Base-by-base conservation (phyloP, 2,113 vertebrate species). In the Crotalus horridus region DNA sequence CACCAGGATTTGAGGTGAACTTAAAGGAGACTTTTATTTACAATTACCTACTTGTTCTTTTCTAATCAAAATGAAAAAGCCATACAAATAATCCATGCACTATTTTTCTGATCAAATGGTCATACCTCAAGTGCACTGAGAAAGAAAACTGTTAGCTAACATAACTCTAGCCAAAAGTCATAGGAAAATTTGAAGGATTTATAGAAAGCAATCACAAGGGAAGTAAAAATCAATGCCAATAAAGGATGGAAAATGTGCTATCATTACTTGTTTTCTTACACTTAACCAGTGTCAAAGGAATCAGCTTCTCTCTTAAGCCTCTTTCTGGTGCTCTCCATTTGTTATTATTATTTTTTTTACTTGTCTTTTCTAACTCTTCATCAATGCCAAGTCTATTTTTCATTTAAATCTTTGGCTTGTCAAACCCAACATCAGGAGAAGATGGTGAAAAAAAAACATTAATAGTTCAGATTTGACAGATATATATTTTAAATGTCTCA, bases 391-490 rank as follows among this genome's bases (percentile, higher is more conserved):
- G 51, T 58, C 87, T 94, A 93, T 96, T 97, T 97, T 91, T 96
- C 88, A 93, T 96, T 95, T 94, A 95, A 85, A 58, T 97, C 96
- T 96, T 94, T 96, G 91, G 90, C 90, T 96, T 97, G 95, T 97
- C 93, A 95, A 94, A 93, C 94, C 87, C 95, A 97, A 95, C 92
- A 96, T 97, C 92, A 96, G 94, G 93, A 96, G 89, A 89, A 96
- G 96, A 97, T 96, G 94, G 94, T 96, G 93, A 96, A 97, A 94
- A 96, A 97, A 96, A 92, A 58, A 46, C 69, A 90, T 96, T 97
- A 95, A 94, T 95, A 96, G 89, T 95, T 94, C 48, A 51, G 46
- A 96, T 97, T 92, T 96, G 93, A 94, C 85, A 94, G 92, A 93
- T 93, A 85, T 29, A 1, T 90, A 53, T 86, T 90, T 94, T 94